These are phyloP conservation scores for Bombus turneri DNA, from an alignment of 1,140 invertebrate species.

Conservation along the genomic window DNA sequence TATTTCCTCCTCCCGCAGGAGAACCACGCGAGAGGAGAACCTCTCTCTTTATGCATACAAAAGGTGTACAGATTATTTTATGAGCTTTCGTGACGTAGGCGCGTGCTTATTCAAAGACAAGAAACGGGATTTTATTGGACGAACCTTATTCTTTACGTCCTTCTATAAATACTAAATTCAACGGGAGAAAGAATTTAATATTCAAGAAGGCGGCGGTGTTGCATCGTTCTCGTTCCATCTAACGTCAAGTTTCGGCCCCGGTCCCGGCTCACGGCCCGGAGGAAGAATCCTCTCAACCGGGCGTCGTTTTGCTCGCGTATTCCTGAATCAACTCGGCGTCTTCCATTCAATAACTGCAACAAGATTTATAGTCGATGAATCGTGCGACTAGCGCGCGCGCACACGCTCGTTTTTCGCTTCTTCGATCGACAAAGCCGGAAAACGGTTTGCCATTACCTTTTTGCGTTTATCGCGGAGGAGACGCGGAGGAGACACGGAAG, in stretches of 20 bases:
- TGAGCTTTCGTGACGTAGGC: slow-evolving; percentile 47
- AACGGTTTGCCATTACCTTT: slow-evolving; percentile 15
- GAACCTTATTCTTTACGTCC: slow-evolving; percentile 29
- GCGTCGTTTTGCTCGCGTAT: not conserved
- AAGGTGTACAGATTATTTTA: slow-evolving; percentile 70
- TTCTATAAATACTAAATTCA: slow-evolving; percentile 22
- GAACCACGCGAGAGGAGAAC: slow-evolving; percentile 16
- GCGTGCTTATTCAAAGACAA: slow-evolving; percentile 43
- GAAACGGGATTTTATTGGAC: slow-evolving; percentile 55
- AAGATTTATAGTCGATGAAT: slow-evolving; percentile 27
- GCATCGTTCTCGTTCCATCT: not conserved
- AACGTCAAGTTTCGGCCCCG: not conserved
- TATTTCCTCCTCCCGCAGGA: slow-evolving; percentile 46
- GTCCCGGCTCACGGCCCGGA: not conserved
- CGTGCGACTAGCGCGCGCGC: not conserved
- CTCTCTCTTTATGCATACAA: slow-evolving; percentile 59
- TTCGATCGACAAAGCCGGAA: slow-evolving; percentile 19
- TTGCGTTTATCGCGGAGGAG: not conserved
- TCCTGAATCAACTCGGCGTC: slow-evolving; percentile 7
- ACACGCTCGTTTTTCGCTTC: not conserved
- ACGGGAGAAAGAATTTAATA: slow-evolving; percentile 9
- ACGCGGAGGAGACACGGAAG: not conserved
- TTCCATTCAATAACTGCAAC: slow-evolving; percentile 39
- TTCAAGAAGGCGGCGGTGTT: not conserved
- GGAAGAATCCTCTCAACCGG: not conserved